Conservation (phyloP, 2,113 vertebrate species). For the Geococcyx californianus region DNA sequence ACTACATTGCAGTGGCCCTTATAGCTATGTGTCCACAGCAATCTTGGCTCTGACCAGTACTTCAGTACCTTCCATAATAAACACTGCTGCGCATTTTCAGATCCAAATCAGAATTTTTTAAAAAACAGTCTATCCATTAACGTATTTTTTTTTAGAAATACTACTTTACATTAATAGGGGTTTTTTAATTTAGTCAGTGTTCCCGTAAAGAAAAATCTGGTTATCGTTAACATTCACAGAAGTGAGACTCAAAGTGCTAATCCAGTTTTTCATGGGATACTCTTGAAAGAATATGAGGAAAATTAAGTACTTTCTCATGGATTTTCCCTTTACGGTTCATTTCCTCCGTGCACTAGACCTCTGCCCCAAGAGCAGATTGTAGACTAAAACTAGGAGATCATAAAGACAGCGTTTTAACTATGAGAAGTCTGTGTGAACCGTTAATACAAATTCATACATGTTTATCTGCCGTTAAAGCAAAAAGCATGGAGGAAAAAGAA, state of each 20-base stretch:
- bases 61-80: not conserved
- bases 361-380: not conserved
- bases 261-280: not conserved
- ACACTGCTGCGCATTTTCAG: not conserved
- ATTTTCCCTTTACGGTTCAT: not conserved
- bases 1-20: not conserved
- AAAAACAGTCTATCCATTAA: not conserved
- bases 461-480: not conserved
- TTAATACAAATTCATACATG: not conserved
- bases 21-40: not conserved
- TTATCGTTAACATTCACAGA: not conserved
- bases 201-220: not conserved
- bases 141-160: slow-evolving; percentile 15
- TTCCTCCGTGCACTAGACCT: not conserved
- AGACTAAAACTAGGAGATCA: not conserved
- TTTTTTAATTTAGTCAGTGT: not conserved
- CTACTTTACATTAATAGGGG: not conserved
- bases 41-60: not conserved
- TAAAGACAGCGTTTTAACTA: not conserved
- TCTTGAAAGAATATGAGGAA: not conserved
- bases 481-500: not conserved
- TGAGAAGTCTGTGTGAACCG: not conserved
- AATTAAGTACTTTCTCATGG: not conserved
- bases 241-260: not conserved
- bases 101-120: not conserved